Evolutionary conservation across 2,888 invertebrate species (phyloP), one percentile per base, ranked within the genome.

Genomic region (Sinopyrophorus schimmeli): DNA sequence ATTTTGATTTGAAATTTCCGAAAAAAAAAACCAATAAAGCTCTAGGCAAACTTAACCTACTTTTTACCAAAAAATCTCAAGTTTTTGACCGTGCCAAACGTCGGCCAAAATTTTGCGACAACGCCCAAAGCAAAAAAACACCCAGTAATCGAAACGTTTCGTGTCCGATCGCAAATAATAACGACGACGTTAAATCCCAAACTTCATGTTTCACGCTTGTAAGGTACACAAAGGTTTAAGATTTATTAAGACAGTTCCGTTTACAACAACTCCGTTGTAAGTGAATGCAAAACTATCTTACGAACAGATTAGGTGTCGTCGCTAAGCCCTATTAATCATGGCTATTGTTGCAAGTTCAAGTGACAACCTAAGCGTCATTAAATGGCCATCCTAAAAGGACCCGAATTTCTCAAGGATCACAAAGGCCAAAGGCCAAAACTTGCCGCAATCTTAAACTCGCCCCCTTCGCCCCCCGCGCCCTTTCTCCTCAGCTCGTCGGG

Each of bases 281-380:
- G 50, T 50, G 41, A 44, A 40, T 44, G 42, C 39, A 44, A 34
- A 53, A 53, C 53, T 53, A 53, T 53, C 48, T 44, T 53, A 47
- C 35, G 21, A 44, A 24, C 39, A 44, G 53, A 53, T 53, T 48
- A 43, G 44, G 41, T 44, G 48, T 44, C 47, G 26, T 34, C 39
- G 26, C 53, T 54, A 54, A 54, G 42, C 51, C 49, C 56, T 50
- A 59, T 59, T 59, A 55, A 56, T 59, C 59, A 57, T 47, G 41
- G 46, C 60, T 53, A 60, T 63, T 60, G 59, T 61, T 54, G 54
- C 43, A 43, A 58, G 53, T 59, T 43, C 52, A 58, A 58, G 58
- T 59, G 58, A 52, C 59, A 58, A 54, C 43, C 44, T 49, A 52
- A 55, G 53, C 53, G 54, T 59, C 56, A 54, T 55, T 49, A 49